Evolutionary conservation across 2,113 vertebrate genomes (phyloP).

Genomic region (Caranx melampygus): DNA sequence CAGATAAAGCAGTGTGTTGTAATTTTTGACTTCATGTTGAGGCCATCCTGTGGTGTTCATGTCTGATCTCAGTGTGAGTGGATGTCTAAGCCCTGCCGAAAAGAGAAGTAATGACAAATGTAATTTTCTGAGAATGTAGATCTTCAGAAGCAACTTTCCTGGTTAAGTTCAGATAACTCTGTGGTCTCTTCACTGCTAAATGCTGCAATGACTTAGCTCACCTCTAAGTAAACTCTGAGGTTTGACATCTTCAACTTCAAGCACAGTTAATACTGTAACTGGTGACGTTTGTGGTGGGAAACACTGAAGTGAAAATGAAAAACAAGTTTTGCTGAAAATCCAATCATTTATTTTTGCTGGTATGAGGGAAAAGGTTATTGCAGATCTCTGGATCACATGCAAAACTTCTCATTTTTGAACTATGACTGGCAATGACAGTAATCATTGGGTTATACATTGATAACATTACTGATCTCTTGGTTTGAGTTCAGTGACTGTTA

Average conservation of each 20-base stretch:
- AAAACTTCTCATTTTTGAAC: background rate
- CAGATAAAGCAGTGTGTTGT: background rate
- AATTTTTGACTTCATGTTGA: constrained; percentile 28
- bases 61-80: constrained; percentile 22
- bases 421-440: no score
- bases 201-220: no score
- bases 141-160: background rate
- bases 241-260: no score
- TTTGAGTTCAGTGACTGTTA: background rate
- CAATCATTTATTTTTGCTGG: background rate
- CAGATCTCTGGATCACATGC: no score
- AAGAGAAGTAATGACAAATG: constrained; percentile 42
- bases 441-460: background rate
- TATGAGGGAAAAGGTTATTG: no score
- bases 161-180: no score
- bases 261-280: no score
- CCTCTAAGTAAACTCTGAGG: no score
- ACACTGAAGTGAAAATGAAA: no score
- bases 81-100: constrained; percentile 10
- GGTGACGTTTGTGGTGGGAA: no score
- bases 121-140: constrained; percentile 7
- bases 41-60: constrained; percentile 12
- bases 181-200: no score
- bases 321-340: background rate
- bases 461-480: background rate